Conservation (phyloP, 2,888 invertebrate species). For the Polydrusus pterygomalis region DNA sequence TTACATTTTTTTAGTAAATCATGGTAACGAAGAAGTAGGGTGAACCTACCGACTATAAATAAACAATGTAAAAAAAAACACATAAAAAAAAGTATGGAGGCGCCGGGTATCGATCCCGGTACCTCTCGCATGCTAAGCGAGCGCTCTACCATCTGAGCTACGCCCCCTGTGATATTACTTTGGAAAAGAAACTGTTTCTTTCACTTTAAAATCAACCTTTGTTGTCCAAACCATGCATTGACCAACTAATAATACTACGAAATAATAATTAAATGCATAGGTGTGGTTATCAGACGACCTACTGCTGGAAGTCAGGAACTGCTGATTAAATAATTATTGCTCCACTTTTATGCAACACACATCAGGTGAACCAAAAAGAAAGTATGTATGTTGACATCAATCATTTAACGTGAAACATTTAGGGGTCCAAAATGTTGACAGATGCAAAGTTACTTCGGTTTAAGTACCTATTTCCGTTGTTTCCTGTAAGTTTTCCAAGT, state of each 20-base stretch:
- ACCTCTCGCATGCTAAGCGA: conserved; percentile 71
- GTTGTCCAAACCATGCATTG: neutral
- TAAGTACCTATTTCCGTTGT: too few relatives aligned
- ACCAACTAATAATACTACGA: neutral
- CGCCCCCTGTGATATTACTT: conserved; percentile 60
- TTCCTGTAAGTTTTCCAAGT: too few relatives aligned
- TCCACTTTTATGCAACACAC: conserved; percentile 12
- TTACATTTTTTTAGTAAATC: too few relatives aligned
- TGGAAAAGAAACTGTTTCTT: neutral
- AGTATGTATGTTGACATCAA: neutral
- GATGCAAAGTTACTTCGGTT: too few relatives aligned
- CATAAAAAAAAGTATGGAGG: conserved; percentile 63
- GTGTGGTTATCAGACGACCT: conserved; percentile 14
- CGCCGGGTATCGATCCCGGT: conserved; percentile 70
- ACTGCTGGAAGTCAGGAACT: neutral
- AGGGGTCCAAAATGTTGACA: too few relatives aligned
- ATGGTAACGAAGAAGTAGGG: too few relatives aligned
- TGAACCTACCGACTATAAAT: conserved; percentile 66
- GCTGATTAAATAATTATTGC: conserved; percentile 11
- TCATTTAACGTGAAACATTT: too few relatives aligned
- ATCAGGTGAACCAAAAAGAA: conserved; percentile 3
- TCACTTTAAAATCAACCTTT: neutral
- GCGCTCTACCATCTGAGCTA: conserved; percentile 69
- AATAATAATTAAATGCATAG: conserved; percentile 12
- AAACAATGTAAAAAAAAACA: conserved; percentile 5